Evolutionary conservation across 2,113 vertebrate species (phyloP).

Genomic region (Istiophorus platypterus): DNA sequence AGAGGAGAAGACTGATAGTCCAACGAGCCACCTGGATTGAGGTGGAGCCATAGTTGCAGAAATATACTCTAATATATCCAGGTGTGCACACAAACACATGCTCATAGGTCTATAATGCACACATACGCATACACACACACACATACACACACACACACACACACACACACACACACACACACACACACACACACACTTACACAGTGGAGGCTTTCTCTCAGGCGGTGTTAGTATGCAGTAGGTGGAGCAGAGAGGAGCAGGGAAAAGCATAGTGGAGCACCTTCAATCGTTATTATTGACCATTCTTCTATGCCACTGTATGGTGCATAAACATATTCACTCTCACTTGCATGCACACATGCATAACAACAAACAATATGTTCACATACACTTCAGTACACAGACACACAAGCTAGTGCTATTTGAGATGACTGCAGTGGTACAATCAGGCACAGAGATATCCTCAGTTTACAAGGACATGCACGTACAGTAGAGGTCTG

Average conservation of each 20-base stretch:
- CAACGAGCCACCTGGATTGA: conserved; percentile 67
- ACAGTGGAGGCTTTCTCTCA: conserved; percentile 65
- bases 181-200: conserved; percentile 20
- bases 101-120: conserved; percentile 9
- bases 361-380: conserved; percentile 15
- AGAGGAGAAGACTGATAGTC: conserved; percentile 51
- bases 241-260: conserved; percentile 66
- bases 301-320: conserved; percentile 55
- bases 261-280: conserved; percentile 66
- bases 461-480: conserved; percentile 59
- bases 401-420: conserved; percentile 36
- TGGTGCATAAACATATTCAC: conserved; percentile 68
- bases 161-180: conserved; percentile 27
- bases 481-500: conserved; percentile 15
- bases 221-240: conserved; percentile 79
- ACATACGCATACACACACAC: conserved; percentile 20
- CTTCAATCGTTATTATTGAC: conserved; percentile 82
- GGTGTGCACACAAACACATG: conserved; percentile 55
- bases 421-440: conserved; percentile 50
- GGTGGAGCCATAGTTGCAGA: conserved; percentile 60
- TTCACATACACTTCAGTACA: conserved; percentile 27
- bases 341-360: conserved; percentile 18
- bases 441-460: conserved; percentile 35
- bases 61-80: conserved; percentile 58
- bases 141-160: conserved; percentile 16